phyloP scores from a whole-genome alignment of 1,140 invertebrate genomes.

The Drosophila aff. region DNA sequence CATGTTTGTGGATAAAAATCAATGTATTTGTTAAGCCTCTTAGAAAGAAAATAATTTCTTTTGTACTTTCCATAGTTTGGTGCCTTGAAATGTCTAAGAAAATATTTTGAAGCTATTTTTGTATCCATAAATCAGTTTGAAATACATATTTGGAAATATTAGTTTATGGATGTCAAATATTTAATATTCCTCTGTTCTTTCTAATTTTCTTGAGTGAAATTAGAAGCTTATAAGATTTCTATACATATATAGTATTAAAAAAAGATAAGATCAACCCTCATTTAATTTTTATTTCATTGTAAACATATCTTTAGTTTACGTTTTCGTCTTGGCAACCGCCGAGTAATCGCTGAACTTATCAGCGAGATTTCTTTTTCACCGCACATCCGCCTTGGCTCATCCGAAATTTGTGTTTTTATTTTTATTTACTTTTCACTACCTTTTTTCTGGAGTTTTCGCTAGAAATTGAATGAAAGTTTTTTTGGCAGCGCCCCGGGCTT shows the following conservation, averaged over 20 bases:
- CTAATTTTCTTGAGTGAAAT: neutral
- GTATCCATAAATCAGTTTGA: neutral
- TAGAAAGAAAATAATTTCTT: neutral
- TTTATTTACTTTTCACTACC: slow-evolving; percentile 41
- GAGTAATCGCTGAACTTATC: slow-evolving; percentile 39
- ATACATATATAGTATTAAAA: too few relatives aligned
- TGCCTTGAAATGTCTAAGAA: neutral
- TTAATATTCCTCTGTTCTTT: neutral
- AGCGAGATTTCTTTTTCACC: slow-evolving; percentile 35
- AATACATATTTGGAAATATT: neutral
- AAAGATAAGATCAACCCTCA: neutral
- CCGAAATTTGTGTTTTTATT: slow-evolving; percentile 24
- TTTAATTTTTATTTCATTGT: neutral
- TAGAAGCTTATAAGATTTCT: too few relatives aligned
- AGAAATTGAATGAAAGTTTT: slow-evolving; percentile 74
- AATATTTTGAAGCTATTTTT: neutral
- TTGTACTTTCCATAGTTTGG: neutral
- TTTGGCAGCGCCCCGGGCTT: slow-evolving; percentile 40
- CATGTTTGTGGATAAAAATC: too few relatives aligned
- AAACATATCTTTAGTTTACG: neutral
- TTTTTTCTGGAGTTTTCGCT: slow-evolving; percentile 60
- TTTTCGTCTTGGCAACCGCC: slow-evolving; percentile 2
- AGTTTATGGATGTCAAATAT: neutral
- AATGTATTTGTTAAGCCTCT: neutral
- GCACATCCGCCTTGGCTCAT: slow-evolving; percentile 47